phyloP scores from a whole-genome alignment of 2,113 vertebrate species.

The Myocastor coypus region DNA sequence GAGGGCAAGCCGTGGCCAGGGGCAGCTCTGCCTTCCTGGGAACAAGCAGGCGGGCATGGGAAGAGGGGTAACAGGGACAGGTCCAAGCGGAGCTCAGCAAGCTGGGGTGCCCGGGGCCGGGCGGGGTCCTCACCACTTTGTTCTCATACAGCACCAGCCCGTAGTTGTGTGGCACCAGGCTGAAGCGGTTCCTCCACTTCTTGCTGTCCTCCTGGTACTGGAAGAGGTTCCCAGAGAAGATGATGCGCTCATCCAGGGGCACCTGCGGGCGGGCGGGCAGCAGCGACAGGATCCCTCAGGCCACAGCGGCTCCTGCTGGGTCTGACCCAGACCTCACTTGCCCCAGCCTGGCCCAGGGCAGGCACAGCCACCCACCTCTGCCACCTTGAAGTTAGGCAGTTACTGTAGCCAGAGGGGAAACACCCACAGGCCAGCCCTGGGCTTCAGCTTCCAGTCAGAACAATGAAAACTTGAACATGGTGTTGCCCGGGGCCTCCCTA shows the following conservation, averaged over 20 bases:
- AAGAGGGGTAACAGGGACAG: rapidly evolving
- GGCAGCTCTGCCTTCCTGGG: background rate
- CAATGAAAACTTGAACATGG: background rate
- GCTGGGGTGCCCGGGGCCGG: background rate
- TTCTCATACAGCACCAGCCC: constrained; percentile 92
- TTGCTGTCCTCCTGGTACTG: constrained; percentile 96
- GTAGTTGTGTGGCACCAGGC: constrained; percentile 93
- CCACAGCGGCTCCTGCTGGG: background rate
- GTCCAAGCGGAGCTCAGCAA: background rate
- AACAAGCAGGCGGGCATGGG: background rate
- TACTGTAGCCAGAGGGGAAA: background rate
- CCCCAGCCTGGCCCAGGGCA: background rate
- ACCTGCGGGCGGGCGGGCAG: constrained; percentile 81
- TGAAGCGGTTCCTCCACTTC: constrained; percentile 96
- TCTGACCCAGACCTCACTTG: background rate
- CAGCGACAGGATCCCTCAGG: background rate
- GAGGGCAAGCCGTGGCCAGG: too few relatives aligned
- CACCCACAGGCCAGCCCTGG: background rate
- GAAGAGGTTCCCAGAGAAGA: constrained; percentile 96
- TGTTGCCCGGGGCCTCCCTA: background rate
- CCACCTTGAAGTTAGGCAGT: rapidly evolving
- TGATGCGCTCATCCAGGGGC: constrained; percentile 91
- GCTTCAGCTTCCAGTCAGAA: background rate
- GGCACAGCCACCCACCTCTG: background rate
- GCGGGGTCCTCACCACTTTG: constrained; percentile 90